Conservation (phyloP, 2,888 invertebrate genomes). For the Plebejus anna region DNA sequence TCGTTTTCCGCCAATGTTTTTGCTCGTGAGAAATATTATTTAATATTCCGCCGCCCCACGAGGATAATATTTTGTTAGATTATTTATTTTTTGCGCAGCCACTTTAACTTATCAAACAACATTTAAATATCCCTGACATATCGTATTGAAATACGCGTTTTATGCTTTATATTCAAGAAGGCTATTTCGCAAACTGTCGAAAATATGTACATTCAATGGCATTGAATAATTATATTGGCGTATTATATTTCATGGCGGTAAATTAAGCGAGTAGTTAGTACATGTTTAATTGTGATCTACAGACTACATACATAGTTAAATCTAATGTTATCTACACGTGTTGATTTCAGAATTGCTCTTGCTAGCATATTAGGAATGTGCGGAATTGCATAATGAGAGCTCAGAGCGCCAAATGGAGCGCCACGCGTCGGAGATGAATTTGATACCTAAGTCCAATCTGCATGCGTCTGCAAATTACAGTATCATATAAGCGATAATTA, state of each 20-base stretch:
- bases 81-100: background rate
- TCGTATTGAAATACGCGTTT: background rate
- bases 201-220: background rate
- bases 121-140: slow-evolving; percentile 5
- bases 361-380: background rate
- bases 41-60: background rate
- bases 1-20: background rate
- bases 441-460: background rate
- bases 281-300: too few species aligned
- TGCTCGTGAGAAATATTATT: background rate
- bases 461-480: background rate
- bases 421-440: background rate
- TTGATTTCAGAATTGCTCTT: background rate
- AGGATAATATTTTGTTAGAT: background rate
- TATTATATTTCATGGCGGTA: background rate
- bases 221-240: background rate
- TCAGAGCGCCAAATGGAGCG: background rate
- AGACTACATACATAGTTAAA: background rate
- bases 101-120: background rate
- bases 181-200: background rate
- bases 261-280: too few species aligned
- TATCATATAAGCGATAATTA: too few species aligned
- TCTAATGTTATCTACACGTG: background rate
- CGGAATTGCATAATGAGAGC: background rate
- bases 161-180: background rate